These are phyloP conservation scores for Drosophila tripunctata DNA, from an alignment of 2,888 invertebrate species.

Conservation along the genomic window DNA sequence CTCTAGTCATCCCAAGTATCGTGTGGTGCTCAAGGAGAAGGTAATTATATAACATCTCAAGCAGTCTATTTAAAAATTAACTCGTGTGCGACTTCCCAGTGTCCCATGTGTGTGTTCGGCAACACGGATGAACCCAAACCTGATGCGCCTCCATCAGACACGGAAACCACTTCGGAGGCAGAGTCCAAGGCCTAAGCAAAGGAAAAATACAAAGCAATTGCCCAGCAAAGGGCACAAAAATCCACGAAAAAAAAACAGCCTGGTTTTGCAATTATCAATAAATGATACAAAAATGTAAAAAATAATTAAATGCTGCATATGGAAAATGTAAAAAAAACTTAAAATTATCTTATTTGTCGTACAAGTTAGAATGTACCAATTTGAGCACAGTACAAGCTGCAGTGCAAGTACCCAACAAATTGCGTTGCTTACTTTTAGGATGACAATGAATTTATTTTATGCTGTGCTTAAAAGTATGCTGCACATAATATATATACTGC, in stretches of 20 bases:
- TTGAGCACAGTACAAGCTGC: too few relatives aligned
- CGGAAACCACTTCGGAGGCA: conserved; percentile 78
- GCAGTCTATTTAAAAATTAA: neutral
- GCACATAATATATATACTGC: neutral
- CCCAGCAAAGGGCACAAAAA: conserved; percentile 50
- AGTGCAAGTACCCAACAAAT: too few relatives aligned
- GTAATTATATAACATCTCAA: conserved; percentile 11
- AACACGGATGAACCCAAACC: conserved; percentile 82
- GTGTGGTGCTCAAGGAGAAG: conserved; percentile 86
- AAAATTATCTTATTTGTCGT: neutral
- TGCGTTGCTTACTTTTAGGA: conserved; percentile 2
- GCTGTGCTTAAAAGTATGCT: neutral
- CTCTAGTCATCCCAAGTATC: conserved; percentile 87
- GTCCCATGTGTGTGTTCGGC: conserved; percentile 86
- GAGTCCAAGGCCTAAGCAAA: conserved; percentile 80
- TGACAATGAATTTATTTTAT: neutral
- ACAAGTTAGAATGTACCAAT: too few relatives aligned
- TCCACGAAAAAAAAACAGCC: neutral
- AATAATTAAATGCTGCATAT: conserved; percentile 18
- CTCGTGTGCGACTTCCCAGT: conserved; percentile 57
- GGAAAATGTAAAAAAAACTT: neutral
- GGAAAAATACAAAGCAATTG: conserved; percentile 38
- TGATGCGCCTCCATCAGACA: conserved; percentile 82
- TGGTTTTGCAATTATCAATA: conserved; percentile 19
- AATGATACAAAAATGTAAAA: conserved; percentile 46